These are phyloP conservation scores for Tokudaia muenninki DNA, from an alignment of 2,797 vertebrate species.

Conservation along the genomic window DNA sequence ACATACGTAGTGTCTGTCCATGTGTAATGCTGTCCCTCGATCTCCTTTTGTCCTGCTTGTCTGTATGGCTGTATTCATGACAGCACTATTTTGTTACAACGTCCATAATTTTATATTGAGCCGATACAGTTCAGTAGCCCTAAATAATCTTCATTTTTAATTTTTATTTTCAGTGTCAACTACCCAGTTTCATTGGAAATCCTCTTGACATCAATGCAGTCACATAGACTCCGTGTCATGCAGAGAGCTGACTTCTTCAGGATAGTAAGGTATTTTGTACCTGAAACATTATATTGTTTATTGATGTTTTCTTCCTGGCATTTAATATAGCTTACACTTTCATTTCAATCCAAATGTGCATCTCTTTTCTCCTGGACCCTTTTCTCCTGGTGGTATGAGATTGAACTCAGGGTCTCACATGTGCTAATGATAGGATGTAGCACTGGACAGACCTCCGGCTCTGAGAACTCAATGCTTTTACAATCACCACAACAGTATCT, in stretches of 20 bases:
- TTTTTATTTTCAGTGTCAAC: not conserved
- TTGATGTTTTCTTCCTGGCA: not conserved
- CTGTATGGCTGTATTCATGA: too few relatives aligned
- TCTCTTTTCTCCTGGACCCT: not conserved
- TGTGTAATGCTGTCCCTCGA: not conserved
- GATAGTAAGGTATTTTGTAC: not conserved
- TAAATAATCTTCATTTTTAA: not conserved
- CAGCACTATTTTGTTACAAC: not conserved
- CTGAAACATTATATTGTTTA: not conserved
- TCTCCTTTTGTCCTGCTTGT: not conserved
- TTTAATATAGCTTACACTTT: not conserved
- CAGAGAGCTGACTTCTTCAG: not conserved
- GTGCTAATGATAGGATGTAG: not conserved
- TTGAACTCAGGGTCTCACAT: not conserved
- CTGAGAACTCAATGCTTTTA: not conserved
- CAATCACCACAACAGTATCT: not conserved
- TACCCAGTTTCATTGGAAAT: not conserved
- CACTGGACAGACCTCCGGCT: fast-evolving
- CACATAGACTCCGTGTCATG: not conserved
- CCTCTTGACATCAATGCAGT: not conserved
- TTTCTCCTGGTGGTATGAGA: not conserved
- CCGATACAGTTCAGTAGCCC: not conserved
- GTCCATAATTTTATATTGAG: not conserved
- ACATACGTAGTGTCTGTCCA: not conserved
- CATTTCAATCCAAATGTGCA: not conserved